These are phyloP conservation scores for Scaptomyza cyrtandrae DNA, from an alignment of 2,888 invertebrate genomes.

Conservation along the genomic window DNA sequence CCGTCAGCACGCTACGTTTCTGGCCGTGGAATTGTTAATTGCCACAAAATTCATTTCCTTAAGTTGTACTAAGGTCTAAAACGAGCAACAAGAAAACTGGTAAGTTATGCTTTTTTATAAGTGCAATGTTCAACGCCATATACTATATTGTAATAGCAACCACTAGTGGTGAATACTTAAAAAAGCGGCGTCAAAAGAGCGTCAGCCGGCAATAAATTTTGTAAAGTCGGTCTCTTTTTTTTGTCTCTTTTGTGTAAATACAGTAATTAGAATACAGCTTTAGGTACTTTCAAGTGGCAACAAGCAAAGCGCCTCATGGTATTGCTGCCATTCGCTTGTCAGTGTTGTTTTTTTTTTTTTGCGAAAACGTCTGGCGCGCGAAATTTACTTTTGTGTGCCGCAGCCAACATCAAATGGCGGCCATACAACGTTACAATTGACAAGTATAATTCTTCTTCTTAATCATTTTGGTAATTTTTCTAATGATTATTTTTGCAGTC, in stretches of 20 bases:
- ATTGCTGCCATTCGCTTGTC: not conserved
- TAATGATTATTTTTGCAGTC: not conserved
- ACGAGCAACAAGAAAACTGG: conserved; percentile 4
- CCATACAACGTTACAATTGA: not conserved
- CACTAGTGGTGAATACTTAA: not conserved
- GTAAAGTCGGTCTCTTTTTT: not conserved
- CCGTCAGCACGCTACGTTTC: conserved; percentile 38
- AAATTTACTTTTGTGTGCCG: not conserved
- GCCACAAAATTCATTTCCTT: conserved; percentile 2
- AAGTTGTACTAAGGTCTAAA: not conserved
- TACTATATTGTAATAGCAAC: not conserved
- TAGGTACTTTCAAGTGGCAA: too few species aligned
- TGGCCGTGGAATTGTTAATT: conserved; percentile 8
- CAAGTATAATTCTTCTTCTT: not conserved
- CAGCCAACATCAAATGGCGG: conserved; percentile 1
- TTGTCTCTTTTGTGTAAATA: conserved; percentile 2
- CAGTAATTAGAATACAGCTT: not conserved
- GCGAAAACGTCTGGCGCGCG: not conserved
- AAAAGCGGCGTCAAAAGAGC: conserved; percentile 10
- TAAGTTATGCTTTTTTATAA: conserved; percentile 16
- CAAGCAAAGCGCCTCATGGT: not conserved
- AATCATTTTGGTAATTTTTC: not conserved
- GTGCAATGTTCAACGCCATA: not conserved
- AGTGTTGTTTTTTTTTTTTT: not conserved
- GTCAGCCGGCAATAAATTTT: conserved; percentile 48